These are phyloP conservation scores for Okamejei kenojei DNA, from an alignment of 2,797 vertebrate genomes.

Conservation along the genomic window DNA sequence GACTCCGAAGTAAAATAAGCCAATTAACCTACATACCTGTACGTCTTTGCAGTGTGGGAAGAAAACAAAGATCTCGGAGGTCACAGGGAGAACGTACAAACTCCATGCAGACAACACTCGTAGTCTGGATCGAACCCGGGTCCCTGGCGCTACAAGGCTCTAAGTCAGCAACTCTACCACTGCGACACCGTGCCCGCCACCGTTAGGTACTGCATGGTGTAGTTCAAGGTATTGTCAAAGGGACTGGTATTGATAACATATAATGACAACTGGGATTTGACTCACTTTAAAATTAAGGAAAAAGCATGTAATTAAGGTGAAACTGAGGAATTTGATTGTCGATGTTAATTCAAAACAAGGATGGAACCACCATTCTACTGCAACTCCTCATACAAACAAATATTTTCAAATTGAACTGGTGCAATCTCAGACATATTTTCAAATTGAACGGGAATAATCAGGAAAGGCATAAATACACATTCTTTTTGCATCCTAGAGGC, in stretches of 20 bases:
- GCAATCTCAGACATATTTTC: conserved; percentile 3
- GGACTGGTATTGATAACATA: not conserved
- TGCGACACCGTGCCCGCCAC: too few relatives aligned
- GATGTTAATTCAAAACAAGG: not conserved
- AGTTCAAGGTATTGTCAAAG: not conserved
- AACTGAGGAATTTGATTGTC: not conserved
- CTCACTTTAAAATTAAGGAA: not conserved
- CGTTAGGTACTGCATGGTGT: too few relatives aligned
- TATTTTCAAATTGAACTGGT: not conserved
- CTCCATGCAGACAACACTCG: too few relatives aligned
- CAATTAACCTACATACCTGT: too few relatives aligned
- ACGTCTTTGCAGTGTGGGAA: too few relatives aligned
- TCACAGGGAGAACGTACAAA: too few relatives aligned
- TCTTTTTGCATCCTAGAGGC: not conserved
- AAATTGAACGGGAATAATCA: not conserved
- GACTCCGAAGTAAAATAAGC: too few relatives aligned
- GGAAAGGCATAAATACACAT: not conserved
- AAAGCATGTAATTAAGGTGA: not conserved
- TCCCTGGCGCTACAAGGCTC: too few relatives aligned
- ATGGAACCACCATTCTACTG: not conserved
- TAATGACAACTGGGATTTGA: not conserved
- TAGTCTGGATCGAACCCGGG: too few relatives aligned
- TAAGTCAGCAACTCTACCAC: too few relatives aligned
- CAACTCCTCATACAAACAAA: not conserved
- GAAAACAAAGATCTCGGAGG: too few relatives aligned